These are phyloP conservation scores for Philantomba maxwellii DNA, from an alignment of 2,113 vertebrate genomes.

Conservation along the genomic window DNA sequence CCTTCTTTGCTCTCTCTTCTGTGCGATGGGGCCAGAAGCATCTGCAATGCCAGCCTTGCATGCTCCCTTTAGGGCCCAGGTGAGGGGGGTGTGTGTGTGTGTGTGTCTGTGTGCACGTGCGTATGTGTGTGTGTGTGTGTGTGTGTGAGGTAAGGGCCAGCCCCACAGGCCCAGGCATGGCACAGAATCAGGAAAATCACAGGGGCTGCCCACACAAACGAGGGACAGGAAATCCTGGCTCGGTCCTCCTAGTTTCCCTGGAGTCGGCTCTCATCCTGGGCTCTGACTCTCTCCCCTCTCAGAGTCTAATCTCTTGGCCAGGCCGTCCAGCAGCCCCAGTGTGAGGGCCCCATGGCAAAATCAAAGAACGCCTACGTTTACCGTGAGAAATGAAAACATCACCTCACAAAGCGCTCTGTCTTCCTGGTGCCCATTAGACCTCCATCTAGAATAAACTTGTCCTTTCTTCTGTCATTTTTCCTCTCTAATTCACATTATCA, in stretches of 20 bases:
- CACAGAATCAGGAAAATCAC: not conserved
- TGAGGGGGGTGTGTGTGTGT: not conserved
- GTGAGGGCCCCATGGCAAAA: conserved; percentile 40
- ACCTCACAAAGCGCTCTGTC: conserved; percentile 68
- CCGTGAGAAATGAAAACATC: conserved; percentile 72
- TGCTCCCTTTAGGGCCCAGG: not conserved
- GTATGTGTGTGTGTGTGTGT: not conserved
- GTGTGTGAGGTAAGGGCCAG: not conserved
- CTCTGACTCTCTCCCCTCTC: not conserved
- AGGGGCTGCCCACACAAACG: not conserved
- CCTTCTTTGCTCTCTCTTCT: not conserved
- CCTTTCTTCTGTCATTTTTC: conserved; percentile 68
- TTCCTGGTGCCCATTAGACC: conserved; percentile 58
- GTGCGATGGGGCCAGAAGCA: not conserved
- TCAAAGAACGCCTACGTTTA: conserved; percentile 61
- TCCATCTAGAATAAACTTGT: conserved; percentile 71
- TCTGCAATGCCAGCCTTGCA: not conserved
- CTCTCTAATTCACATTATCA: conserved; percentile 74
- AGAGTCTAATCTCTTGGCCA: conserved; percentile 10
- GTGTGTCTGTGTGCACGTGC: too few relatives aligned
- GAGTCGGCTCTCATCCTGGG: not conserved
- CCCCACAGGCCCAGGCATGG: not conserved
- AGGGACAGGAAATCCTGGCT: not conserved
- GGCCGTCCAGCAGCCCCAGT: not conserved
- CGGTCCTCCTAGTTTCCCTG: not conserved